Base-by-base conservation (phyloP, 2,113 vertebrate genomes). In the Clupea harengus region DNA sequence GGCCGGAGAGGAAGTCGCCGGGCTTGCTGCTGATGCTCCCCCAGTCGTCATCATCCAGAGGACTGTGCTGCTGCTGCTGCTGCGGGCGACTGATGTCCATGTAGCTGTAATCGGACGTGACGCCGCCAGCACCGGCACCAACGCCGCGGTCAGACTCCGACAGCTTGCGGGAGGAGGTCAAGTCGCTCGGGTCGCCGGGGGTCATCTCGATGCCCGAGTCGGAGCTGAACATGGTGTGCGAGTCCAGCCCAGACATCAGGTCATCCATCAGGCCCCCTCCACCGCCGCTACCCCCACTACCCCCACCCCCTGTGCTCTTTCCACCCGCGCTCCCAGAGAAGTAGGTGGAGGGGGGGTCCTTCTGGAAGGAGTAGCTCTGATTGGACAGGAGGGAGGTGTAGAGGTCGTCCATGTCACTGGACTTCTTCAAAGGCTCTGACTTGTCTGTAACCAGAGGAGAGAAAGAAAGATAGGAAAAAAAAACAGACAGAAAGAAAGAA, bases 21-120 rank as follows among this genome's bases (percentile, higher is more conserved):
- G 91, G 88, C n/a, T 91, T 60, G 54, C 20, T 60, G 32, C 84
- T 47, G 15, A 85, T 80, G 81, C 60, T 85, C 22, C 64, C 82
- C 86, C 86, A 88, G 52, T 89, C 25, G 8, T 72, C 25, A 2
- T 72, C 88, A 75, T 96, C 95, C 86, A 86, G 49, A 52, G 78
- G 83, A 67, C 67, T 78, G 28, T 78, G 72, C 72, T 78, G 72
- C 28, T 75, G 83, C 81, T 87, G 87, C 50, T 92, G 91, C 88
- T 97, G 96, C 10, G 96, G 93, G 78, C 96, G 95, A 85, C 96
- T 96, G 87, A 99, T 97, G 91, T 99, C 98, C 95, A 99, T 99
- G 93, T 99, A 99, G 94, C 98, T 99, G 91, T 95, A 99, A 86
- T 78, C 72, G 1, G 72, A 78, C 28, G 72, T 39, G 28, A 78